These are phyloP conservation scores for Tokudaia tokunoshimensis DNA, from an alignment of 2,797 vertebrate genomes.

Conservation along the genomic window DNA sequence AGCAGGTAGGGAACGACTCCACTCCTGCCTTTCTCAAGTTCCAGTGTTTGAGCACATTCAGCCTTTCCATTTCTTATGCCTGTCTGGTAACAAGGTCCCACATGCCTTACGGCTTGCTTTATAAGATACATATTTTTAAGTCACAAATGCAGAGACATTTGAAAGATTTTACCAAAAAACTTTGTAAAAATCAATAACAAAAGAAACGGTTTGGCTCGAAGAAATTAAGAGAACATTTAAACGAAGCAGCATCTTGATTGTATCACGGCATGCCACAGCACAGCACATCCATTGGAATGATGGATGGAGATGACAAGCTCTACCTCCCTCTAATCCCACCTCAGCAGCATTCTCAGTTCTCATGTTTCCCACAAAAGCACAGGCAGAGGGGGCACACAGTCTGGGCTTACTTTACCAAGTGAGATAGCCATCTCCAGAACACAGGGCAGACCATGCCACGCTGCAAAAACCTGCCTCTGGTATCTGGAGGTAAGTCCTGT, in stretches of 20 bases:
- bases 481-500: background rate
- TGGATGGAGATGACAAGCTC: fast-evolving
- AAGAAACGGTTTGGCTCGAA: background rate
- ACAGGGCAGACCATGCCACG: too few species aligned
- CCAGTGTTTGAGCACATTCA: background rate
- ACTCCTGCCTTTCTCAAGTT: background rate
- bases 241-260: background rate
- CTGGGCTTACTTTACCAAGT: background rate
- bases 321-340: background rate
- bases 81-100: background rate
- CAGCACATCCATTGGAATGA: background rate
- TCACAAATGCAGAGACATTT: conserved; percentile 25
- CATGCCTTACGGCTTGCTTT: background rate
- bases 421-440: background rate
- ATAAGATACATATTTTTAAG: background rate
- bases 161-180: background rate
- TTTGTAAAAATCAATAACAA: background rate
- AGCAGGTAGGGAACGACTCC: background rate
- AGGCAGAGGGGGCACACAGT: background rate
- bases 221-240: conserved; percentile 3
- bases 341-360: background rate
- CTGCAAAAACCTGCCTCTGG: background rate
- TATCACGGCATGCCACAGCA: background rate
- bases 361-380: background rate
- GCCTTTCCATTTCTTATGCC: background rate